These are phyloP conservation scores for Perca flavescens DNA, from an alignment of 2,113 vertebrate genomes.

Conservation along the genomic window DNA sequence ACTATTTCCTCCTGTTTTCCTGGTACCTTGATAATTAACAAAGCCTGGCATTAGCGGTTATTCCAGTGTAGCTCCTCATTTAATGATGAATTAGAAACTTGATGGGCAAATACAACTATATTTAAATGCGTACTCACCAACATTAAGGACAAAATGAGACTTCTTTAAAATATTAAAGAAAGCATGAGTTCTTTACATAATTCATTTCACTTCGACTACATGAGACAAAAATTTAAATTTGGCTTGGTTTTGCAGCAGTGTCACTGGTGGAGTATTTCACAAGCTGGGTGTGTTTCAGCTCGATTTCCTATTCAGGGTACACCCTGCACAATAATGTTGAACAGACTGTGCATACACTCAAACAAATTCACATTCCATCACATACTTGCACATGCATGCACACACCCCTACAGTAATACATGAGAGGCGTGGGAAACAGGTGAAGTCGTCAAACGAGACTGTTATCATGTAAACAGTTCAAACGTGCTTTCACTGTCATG, in stretches of 20 bases:
- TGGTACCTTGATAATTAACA: background rate
- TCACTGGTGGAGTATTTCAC: constrained; percentile 2
- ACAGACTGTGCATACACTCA: constrained; percentile 39
- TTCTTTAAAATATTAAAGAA: background rate
- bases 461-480: constrained; percentile 6
- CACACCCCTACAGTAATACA: background rate
- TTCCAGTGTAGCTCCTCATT: background rate
- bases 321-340: constrained; percentile 43
- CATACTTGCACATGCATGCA: background rate
- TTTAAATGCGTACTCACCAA: too few species aligned
- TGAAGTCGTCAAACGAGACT: constrained; percentile 28
- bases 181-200: background rate
- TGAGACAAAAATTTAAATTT: background rate
- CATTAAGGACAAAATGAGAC: too few species aligned
- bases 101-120: background rate
- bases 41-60: background rate
- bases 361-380: constrained; percentile 51
- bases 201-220: background rate
- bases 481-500: constrained; percentile 19
- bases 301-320: constrained; percentile 53
- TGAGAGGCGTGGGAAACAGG: constrained; percentile 63
- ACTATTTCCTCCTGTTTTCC: too few species aligned
- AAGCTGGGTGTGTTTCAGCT: constrained; percentile 49
- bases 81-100: background rate
- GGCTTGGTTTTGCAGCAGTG: background rate